Conservation (phyloP, 2,113 vertebrate species). For the Periophthalmus modestus region DNA sequence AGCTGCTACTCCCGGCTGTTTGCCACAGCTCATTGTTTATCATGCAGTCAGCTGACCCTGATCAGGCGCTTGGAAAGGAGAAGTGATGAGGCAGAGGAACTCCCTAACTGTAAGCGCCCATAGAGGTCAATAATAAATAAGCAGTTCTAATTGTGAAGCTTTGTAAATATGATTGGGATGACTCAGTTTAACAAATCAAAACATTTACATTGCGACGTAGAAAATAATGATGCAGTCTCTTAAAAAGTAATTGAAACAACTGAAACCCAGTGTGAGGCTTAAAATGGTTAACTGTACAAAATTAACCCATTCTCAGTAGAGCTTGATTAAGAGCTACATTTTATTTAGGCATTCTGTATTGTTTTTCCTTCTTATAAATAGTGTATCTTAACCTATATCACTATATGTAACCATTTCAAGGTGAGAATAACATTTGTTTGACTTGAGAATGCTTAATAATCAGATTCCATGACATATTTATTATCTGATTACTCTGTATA, state of each 20-base stretch:
- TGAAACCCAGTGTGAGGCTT: neutral
- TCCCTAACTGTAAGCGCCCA: constrained; percentile 61
- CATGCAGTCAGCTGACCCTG: constrained; percentile 78
- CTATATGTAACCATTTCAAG: constrained; percentile 15
- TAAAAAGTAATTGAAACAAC: neutral
- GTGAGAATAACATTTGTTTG: constrained; percentile 31
- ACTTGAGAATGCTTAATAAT: constrained; percentile 27
- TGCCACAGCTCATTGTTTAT: constrained; percentile 75
- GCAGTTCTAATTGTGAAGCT: constrained; percentile 18
- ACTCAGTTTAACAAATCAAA: neutral
- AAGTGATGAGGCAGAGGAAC: constrained; percentile 71
- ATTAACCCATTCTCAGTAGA: neutral
- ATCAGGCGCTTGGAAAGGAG: constrained; percentile 78
- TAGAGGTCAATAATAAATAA: constrained; percentile 50
- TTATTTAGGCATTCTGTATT: neutral
- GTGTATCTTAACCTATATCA: neutral
- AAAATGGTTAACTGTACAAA: neutral
- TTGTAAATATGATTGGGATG: constrained; percentile 3
- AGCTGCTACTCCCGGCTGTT: constrained; percentile 69
- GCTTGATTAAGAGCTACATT: neutral
- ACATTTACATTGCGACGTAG: neutral
- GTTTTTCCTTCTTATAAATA: neutral
- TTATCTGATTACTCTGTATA: constrained; percentile 57
- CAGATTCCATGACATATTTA: constrained; percentile 52
- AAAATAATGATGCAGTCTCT: neutral